Evolutionary conservation across 2,888 invertebrate genomes (phyloP), one percentile per base, ranked within the genome.

Genomic region (Teinopalpus imperialis): DNA sequence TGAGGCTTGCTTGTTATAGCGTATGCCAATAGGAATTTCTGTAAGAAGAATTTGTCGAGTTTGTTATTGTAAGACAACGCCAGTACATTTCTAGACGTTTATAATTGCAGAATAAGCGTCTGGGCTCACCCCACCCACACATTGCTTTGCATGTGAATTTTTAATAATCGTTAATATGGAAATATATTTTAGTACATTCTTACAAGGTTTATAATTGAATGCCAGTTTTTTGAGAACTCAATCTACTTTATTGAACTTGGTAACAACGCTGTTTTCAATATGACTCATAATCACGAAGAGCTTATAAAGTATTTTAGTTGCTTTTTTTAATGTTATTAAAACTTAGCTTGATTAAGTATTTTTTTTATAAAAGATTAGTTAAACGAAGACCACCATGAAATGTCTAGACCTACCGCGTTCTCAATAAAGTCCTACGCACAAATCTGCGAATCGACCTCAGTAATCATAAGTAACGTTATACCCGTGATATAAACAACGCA

Each of bases 351-450:
- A n/a, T n/a, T n/a, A n/a, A n/a, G n/a, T n/a, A n/a, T n/a, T n/a
- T n/a, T n/a, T n/a, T n/a, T n/a, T n/a, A n/a, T n/a, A n/a, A n/a
- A n/a, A n/a, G n/a, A n/a, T n/a, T n/a, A n/a, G n/a, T n/a, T n/a
- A n/a, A n/a, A n/a, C n/a, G n/a, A 10, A 7, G 46, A 35, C 41
- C 46, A 41, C 46, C 46, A 9, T 46, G 42, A 18, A 26, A 32
- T 10, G 34, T 3, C 16, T 41, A 48, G 61, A 64, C 69, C 70
- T 53, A 69, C 72, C 69, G 56, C 63, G 59, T 56, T 53, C 56
- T 63, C 64, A 57, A 66, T 63, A 58, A 57, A 66, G 58, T 54
- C 74, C 71, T 77, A 81, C 82, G 79, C 82, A 81, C 76, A 76
- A 74, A 81, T 82, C 81, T 73, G 69, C 77, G 74, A 80, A 80